Base-by-base conservation (phyloP, 1,140 invertebrate genomes). In the Leptoteleia sp. region DNA sequence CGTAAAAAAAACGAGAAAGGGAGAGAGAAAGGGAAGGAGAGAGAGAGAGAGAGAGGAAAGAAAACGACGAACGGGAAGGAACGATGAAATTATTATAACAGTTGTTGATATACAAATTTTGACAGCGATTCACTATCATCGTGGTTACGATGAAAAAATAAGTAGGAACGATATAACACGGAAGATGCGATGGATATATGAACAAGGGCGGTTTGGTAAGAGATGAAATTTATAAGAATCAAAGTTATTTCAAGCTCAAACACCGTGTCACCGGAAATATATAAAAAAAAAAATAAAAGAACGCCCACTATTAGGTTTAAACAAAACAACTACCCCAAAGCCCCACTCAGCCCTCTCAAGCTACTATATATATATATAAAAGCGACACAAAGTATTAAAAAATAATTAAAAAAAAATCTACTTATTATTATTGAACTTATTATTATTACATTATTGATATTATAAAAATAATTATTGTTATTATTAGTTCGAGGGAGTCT, bases 381-480 rank as follows among this genome's bases (percentile, higher is more conserved):
- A 77, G 73, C 68, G 73, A 77, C 68, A 80, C 79, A 68, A 80
- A 80, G 68, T 80, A 73, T 80, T 80, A 76, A 62, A 37, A 61
- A 35, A 31, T 22, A 73, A 67, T 38, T 29, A 62, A 79, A 65
- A 64, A 57, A 40, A 80, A 81, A 70, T 80, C 54, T 82, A 75
- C 70, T 73, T n/a, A n/a, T n/a, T n/a, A n/a, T n/a, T n/a, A n/a
- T n/a, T 76, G 59, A 82, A 83, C 65, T 78, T 76, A 80, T 80
- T 76, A 77, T 78, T 76, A 71, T 76, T 72, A 83, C 50, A 73
- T 73, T 64, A 79, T 70, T 73, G 43, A 73, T 67, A 72, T 67
- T 78, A 78, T 48, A 67, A 72, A 54, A 72, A 78, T 72, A 43
- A 76, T 76, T 57, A 68, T 68, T 79, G 48, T 62, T 79, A 79